phyloP scores from a whole-genome alignment of 1,140 invertebrate genomes.

The Phortica variegata region DNA sequence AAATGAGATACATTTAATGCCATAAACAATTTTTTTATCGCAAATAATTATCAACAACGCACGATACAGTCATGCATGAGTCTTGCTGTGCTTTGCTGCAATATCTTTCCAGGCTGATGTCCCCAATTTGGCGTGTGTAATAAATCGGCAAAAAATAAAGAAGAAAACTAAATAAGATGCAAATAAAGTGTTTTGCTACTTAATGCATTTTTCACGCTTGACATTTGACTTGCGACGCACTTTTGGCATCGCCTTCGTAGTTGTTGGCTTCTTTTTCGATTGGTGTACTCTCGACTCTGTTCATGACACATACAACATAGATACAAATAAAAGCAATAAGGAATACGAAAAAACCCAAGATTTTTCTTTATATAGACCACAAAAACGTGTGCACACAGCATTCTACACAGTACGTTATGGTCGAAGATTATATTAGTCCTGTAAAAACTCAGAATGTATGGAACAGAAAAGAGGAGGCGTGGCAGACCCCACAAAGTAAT shows the following conservation, averaged over 20 bases:
- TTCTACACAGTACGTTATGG: too few relatives aligned
- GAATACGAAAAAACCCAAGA: too few relatives aligned
- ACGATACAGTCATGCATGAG: conserved; percentile 40
- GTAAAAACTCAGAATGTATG: too few relatives aligned
- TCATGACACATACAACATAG: conserved; percentile 18
- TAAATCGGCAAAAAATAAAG: conserved; percentile 16
- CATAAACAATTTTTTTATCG: conserved; percentile 53
- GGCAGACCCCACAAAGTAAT: too few relatives aligned
- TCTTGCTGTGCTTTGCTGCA: too few relatives aligned
- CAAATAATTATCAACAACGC: conserved; percentile 54
- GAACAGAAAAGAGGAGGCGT: too few relatives aligned
- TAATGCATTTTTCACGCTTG: conserved; percentile 56
- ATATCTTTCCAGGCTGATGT: too few relatives aligned
- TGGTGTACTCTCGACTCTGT: too few relatives aligned
- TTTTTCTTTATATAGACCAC: too few relatives aligned
- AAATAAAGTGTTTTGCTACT: conserved; percentile 36
- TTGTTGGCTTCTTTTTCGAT: conserved; percentile 3
- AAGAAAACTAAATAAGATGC: conserved; percentile 26
- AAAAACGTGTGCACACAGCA: too few relatives aligned
- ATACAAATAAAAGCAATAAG: too few relatives aligned
- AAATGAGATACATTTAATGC: conserved; percentile 39
- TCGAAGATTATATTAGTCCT: too few relatives aligned
- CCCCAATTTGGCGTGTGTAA: conserved; percentile 28
- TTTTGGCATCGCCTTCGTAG: conserved; percentile 30
- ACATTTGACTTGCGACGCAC: conserved; percentile 54